Conservation (phyloP, 1,140 invertebrate species). For the Sitophilus oryzae region DNA sequence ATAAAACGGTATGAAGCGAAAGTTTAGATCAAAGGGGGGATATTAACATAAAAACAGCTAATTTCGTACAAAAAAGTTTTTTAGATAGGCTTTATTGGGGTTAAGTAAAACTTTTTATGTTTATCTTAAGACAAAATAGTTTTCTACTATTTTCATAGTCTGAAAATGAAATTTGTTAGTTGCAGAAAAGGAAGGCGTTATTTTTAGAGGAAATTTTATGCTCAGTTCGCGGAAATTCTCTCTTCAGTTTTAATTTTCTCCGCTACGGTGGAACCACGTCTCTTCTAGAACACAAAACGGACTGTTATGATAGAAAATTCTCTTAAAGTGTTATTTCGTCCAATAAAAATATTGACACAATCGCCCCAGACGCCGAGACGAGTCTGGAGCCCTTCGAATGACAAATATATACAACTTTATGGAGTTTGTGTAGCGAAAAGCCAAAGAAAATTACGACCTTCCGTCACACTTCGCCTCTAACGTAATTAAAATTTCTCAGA, state of each 20-base stretch:
- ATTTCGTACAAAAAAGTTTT: too few relatives aligned
- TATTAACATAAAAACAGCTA: too few relatives aligned
- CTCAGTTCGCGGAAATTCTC: too few relatives aligned
- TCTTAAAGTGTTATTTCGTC: constrained; percentile 13
- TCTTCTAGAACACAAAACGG: background rate
- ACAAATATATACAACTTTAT: constrained; percentile 16
- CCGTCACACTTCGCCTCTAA: constrained; percentile 5
- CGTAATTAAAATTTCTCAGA: constrained; percentile 13
- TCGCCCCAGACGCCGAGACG: background rate
- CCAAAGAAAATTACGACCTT: constrained; percentile 10
- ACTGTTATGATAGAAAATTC: constrained; percentile 10
- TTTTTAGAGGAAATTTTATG: too few relatives aligned
- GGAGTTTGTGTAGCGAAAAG: constrained; percentile 6
- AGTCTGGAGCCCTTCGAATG: background rate
- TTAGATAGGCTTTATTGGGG: too few relatives aligned
- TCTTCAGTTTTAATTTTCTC: background rate
- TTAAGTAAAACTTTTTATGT: too few relatives aligned
- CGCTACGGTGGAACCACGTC: background rate
- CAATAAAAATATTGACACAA: constrained; percentile 16
- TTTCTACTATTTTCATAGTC: too few relatives aligned
- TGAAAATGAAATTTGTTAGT: too few relatives aligned
- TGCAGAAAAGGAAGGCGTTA: too few relatives aligned
- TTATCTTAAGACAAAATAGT: too few relatives aligned
- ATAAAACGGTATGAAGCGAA: too few relatives aligned
- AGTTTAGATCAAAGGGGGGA: too few relatives aligned